Conservation (phyloP, 1,140 invertebrate genomes). For the Brachionus asplanchnoidis region DNA sequence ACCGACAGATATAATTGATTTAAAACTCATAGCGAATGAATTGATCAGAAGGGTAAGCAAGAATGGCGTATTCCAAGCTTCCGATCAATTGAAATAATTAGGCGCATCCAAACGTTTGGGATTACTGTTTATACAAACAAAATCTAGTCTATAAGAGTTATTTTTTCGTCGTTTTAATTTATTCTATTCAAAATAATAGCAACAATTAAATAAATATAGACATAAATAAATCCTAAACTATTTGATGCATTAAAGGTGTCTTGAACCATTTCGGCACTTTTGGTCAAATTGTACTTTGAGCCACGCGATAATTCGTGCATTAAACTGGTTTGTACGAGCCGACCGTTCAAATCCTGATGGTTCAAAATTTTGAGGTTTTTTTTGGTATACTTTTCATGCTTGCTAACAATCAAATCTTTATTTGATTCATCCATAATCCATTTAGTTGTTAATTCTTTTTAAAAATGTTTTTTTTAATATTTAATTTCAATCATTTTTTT, state of each 20-base stretch:
- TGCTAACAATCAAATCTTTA: background rate
- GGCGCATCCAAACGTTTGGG: background rate
- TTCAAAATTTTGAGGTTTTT: background rate
- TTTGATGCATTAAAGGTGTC: background rate
- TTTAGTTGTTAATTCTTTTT: background rate
- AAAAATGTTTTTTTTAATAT: background rate
- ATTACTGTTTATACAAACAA: constrained; percentile 14
- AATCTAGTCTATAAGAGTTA: background rate
- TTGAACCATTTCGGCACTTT: constrained; percentile 3
- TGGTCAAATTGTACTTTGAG: background rate
- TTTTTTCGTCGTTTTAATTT: background rate
- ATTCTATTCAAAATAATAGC: background rate
- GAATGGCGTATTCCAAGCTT: background rate
- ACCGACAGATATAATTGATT: background rate
- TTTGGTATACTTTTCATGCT: background rate
- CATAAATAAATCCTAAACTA: background rate
- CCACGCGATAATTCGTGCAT: background rate
- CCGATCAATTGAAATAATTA: background rate
- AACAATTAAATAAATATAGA: background rate
- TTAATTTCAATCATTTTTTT: background rate
- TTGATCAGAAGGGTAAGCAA: background rate
- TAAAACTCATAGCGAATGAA: background rate
- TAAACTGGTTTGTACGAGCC: background rate
- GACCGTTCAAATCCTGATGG: background rate
- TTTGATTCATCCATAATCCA: background rate